A percentile compares a stretch with the other conserved stretches of the same genome.
Evolutionary conservation across 2,113 vertebrate species (phyloP).

Genomic region (Zingel zingel): DNA sequence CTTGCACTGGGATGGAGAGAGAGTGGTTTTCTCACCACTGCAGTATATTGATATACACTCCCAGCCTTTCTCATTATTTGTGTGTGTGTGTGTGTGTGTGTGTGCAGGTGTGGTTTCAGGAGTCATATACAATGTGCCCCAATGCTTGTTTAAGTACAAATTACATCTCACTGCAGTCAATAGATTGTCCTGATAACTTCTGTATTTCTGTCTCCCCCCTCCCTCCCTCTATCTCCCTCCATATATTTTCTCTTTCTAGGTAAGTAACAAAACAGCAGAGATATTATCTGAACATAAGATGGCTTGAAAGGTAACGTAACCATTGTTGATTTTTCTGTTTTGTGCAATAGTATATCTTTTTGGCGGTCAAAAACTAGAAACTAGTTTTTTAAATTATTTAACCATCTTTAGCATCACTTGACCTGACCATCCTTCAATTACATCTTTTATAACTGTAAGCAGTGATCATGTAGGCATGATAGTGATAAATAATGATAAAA

Average conservation of each 20-base stretch:
- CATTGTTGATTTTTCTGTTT: background rate
- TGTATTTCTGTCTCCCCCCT: slow-evolving; percentile 1
- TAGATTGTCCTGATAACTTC: slow-evolving; percentile 64
- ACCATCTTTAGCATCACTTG: background rate
- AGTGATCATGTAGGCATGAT: background rate
- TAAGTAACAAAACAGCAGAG: slow-evolving; percentile 70
- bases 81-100: slow-evolving; percentile 33
- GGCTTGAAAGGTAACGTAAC: slow-evolving; percentile 64
- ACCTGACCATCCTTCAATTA: background rate
- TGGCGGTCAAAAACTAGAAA: background rate
- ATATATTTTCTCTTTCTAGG: slow-evolving; percentile 67
- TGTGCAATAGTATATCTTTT: background rate
- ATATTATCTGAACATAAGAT: slow-evolving; percentile 57
- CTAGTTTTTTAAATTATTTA: background rate
- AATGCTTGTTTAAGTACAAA: slow-evolving; percentile 57
- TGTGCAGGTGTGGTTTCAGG: background rate
- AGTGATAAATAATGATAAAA: slow-evolving; percentile 4
- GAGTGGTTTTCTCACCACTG: slow-evolving; percentile 59
- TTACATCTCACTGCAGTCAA: slow-evolving; percentile 57
- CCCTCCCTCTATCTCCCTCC: background rate
- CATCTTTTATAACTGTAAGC: background rate
- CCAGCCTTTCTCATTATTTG: slow-evolving; percentile 39
- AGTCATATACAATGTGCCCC: slow-evolving; percentile 25
- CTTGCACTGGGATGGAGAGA: slow-evolving; percentile 31
- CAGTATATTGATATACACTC: slow-evolving; percentile 58